phyloP scores from a whole-genome alignment of 2,113 vertebrate genomes.

The Psittacula cyanocephala region DNA sequence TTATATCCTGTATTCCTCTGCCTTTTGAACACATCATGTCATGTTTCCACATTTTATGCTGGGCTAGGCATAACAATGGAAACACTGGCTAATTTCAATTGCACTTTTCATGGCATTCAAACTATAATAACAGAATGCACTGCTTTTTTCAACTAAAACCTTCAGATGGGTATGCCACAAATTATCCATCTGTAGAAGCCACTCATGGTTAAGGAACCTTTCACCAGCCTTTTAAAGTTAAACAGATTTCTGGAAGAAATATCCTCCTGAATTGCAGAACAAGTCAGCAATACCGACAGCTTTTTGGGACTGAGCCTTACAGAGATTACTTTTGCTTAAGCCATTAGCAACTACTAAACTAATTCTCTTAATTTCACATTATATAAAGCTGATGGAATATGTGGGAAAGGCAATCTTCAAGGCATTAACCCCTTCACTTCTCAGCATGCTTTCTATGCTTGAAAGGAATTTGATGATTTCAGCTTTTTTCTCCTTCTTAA shows the following conservation, averaged over 20 bases:
- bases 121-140: neutral
- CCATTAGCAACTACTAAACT: constrained; percentile 69
- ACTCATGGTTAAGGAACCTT: neutral
- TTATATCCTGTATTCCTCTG: neutral
- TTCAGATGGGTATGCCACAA: neutral
- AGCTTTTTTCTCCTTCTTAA: constrained; percentile 9
- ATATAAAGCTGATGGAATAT: constrained; percentile 25
- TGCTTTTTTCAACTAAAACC: neutral
- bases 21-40: neutral
- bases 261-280: constrained; percentile 23
- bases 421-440: constrained; percentile 63
- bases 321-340: constrained; percentile 50
- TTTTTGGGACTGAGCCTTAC: neutral
- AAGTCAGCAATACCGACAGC: constrained; percentile 45
- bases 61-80: neutral
- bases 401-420: neutral
- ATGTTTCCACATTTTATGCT: neutral
- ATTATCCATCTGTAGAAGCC: neutral
- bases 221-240: neutral
- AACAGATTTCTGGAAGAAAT: constrained; percentile 22
- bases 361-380: constrained; percentile 55
- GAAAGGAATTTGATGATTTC: constrained; percentile 59
- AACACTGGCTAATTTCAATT: neutral
- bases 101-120: neutral
- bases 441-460: constrained; percentile 17